Percentiles rank a stretch among this genome's conserved stretches.
phyloP scores from a whole-genome alignment of 2,797 vertebrate species.

The Triplophysa bombifrons region DNA sequence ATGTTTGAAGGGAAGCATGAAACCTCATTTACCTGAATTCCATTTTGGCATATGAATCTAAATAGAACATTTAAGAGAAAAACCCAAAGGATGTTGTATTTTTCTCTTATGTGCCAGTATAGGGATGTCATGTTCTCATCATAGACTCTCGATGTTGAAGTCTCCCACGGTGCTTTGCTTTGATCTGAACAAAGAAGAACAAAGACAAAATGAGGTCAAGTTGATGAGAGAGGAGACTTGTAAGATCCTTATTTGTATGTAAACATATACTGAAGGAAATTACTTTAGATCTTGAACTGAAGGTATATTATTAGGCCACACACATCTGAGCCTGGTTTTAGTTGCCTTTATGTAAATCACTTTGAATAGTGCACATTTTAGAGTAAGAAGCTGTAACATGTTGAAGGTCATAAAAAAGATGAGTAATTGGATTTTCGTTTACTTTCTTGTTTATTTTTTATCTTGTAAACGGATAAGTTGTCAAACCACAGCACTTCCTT shows the following conservation, averaged over 20 bases:
- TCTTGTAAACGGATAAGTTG: too few species aligned
- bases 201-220: conserved; percentile 38
- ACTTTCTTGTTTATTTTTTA: too few species aligned
- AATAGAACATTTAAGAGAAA: neutral
- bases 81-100: neutral
- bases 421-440: neutral
- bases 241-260: conserved; percentile 22
- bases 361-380: neutral
- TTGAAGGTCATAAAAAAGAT: neutral
- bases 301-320: conserved; percentile 26
- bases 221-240: conserved; percentile 4
- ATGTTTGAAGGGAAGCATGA: neutral
- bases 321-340: neutral
- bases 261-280: conserved; percentile 37
- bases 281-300: conserved; percentile 8
- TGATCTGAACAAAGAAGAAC: conserved; percentile 39
- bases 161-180: conserved; percentile 21
- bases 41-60: neutral
- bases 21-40: neutral
- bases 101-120: neutral
- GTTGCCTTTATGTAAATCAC: neutral
- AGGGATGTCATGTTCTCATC: neutral
- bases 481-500: too few species aligned
- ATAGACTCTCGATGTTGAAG: neutral
- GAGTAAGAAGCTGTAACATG: neutral